phyloP scores from a whole-genome alignment of 37 sponge, comb jelly and placozoan species.

The Cladorhizidae sp. region DNA sequence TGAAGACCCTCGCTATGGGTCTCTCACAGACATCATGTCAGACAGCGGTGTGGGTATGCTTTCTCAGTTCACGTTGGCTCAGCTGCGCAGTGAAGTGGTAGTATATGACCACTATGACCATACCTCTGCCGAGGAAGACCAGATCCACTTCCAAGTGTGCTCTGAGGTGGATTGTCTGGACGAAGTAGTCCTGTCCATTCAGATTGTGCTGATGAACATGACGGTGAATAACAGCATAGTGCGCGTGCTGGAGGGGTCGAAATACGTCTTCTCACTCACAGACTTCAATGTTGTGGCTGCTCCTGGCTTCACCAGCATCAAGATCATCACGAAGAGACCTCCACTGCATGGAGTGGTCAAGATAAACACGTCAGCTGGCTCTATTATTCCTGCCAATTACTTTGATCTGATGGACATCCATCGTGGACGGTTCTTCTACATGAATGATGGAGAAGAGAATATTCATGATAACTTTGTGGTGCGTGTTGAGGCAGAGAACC shows the following conservation, averaged over 20 bases:
- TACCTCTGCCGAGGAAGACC: constrained; percentile 4
- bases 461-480: constrained; percentile 43
- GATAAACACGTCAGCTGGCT: not conserved
- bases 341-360: constrained; percentile 17
- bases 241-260: constrained; percentile 10
- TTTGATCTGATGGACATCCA: constrained; percentile 14
- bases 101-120: constrained; percentile 23
- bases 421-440: constrained; percentile 23
- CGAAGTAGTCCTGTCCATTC: not conserved
- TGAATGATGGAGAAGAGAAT: constrained; percentile 16
- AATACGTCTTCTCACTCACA: constrained; percentile 9
- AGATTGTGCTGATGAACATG: constrained; percentile 24
- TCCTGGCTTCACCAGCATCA: constrained; percentile 25
- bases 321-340: not conserved
- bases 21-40: not conserved
- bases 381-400: not conserved
- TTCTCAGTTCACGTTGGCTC: constrained; percentile 40
- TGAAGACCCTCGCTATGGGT: constrained; percentile 26
- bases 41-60: not conserved
- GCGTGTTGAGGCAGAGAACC: not conserved
- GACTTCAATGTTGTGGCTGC: constrained; percentile 41
- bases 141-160: constrained; percentile 41
- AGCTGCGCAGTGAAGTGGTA: constrained; percentile 22
- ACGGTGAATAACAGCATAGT: constrained; percentile 33
- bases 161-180: constrained; percentile 4